These are phyloP conservation scores for Acanthaster planci DNA, from an alignment of 35 echinoderm and acorn worm species.

Conservation along the genomic window DNA sequence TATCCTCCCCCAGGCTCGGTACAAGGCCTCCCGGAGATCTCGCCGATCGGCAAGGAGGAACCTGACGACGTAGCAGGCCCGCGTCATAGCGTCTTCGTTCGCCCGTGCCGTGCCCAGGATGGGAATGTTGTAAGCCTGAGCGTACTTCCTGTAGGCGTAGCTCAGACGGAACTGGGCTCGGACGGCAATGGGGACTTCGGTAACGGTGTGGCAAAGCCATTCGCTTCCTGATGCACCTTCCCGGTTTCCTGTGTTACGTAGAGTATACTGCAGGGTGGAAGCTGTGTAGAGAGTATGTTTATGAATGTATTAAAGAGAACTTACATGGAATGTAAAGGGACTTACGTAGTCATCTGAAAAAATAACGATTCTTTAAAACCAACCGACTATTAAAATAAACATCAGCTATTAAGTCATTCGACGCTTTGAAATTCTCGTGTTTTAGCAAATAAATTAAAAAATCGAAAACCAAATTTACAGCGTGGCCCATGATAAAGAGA, in stretches of 20 bases:
- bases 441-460: too few species aligned
- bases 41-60: conserved; percentile 64
- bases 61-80: conserved; percentile 74
- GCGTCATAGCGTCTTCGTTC: conserved; percentile 51
- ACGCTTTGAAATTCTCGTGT: too few species aligned
- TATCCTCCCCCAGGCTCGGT: conserved; percentile 55
- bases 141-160: conserved; percentile 22
- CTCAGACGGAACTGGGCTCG: conserved; percentile 54
- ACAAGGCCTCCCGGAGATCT: conserved; percentile 68
- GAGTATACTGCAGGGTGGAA: conserved; percentile 42
- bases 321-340: neutral
- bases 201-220: conserved; percentile 61
- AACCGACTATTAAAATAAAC: neutral
- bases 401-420: too few species aligned
- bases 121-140: conserved; percentile 83
- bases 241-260: conserved; percentile 52
- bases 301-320: neutral
- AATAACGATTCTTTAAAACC: neutral
- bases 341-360: neutral
- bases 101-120: conserved; percentile 53
- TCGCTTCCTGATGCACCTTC: conserved; percentile 42
- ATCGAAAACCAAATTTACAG: too few species aligned
- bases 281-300: conserved; percentile 18
- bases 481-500: too few species aligned
- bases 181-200: conserved; percentile 49